phyloP scores from a whole-genome alignment of 2,797 vertebrate genomes.

The Eulemur rubriventer region DNA sequence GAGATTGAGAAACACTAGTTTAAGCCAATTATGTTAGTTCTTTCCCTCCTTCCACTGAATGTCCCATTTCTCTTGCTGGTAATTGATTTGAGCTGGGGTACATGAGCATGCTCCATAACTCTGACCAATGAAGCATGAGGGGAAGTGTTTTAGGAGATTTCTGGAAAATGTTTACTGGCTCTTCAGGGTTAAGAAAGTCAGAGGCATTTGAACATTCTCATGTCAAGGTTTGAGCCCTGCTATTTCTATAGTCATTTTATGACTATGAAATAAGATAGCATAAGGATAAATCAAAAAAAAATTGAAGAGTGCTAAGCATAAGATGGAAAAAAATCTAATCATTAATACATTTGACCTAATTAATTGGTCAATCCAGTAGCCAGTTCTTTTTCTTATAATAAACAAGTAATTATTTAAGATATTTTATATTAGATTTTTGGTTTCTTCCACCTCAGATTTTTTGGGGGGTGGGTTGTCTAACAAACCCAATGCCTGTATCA shows the following conservation, averaged over 20 bases:
- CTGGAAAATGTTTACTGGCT: background rate
- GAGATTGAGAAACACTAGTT: background rate
- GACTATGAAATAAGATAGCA: background rate
- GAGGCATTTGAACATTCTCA: background rate
- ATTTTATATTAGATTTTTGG: background rate
- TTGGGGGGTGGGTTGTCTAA: background rate
- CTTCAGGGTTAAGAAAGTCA: background rate
- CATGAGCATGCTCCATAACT: background rate
- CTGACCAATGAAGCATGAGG: background rate
- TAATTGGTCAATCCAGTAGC: background rate
- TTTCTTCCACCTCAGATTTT: background rate
- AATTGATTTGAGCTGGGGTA: background rate
- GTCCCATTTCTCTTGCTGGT: background rate
- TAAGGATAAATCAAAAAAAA: background rate
- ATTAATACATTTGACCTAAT: background rate
- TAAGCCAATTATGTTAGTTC: background rate
- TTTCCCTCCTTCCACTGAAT: background rate
- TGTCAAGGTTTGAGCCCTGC: background rate
- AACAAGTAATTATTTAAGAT: background rate
- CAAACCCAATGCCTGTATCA: background rate
- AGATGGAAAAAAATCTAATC: accelerated
- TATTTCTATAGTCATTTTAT: background rate
- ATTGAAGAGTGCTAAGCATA: background rate
- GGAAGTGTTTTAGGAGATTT: background rate
- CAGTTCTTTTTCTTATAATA: background rate